Evolutionary conservation across 2,113 vertebrate species (phyloP), one percentile per base, ranked within the genome.

Genomic region (Spea bombifrons): DNA sequence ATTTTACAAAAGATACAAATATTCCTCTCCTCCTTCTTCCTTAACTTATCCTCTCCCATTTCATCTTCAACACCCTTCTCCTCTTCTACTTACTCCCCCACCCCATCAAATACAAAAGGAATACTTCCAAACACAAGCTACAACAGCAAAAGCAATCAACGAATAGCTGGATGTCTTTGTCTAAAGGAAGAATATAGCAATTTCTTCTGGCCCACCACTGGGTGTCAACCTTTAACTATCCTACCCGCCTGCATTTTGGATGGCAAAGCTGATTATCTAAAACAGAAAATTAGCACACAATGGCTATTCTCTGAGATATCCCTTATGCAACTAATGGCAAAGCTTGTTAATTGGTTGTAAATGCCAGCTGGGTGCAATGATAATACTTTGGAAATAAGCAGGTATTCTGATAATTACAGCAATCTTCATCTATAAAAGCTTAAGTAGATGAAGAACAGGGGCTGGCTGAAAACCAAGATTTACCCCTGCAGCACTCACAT

Each of bases 381-480:
- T 96, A 94, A 97, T 94, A 94, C 94, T 97, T 96, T 91, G 91
- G 92, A 93, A 98, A 99, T 98, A 96, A 99, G 96, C 94, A 96
- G 96, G 96, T 98, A 97, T 94, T 95, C 93, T 95, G 95, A 93
- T 99, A 97, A 98, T 99, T 98, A 97, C 94, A 95, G 97, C 96
- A 98, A 99, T 99, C 97, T 97, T 94, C 95, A 94, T 92, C 93
- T 94, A 94, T 86, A 93, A 93, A 94, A 93, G 91, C 96, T 96
- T 95, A 92, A 93, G 91, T 92, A 91, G 90, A 94, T 94, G 94
- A 96, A 94, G 92, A 94, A 92, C 90, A 86, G 67, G 77, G 90
- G 94, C 87, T 93, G 92, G 91, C 93, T 92, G 90, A 91, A 91
- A 92, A 94, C 92, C 93, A 94, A 92, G 92, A 94, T 91, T 92